Evolutionary conservation across 2,113 vertebrate genomes (phyloP).

Genomic region (Austrofundulus limnaeus): DNA sequence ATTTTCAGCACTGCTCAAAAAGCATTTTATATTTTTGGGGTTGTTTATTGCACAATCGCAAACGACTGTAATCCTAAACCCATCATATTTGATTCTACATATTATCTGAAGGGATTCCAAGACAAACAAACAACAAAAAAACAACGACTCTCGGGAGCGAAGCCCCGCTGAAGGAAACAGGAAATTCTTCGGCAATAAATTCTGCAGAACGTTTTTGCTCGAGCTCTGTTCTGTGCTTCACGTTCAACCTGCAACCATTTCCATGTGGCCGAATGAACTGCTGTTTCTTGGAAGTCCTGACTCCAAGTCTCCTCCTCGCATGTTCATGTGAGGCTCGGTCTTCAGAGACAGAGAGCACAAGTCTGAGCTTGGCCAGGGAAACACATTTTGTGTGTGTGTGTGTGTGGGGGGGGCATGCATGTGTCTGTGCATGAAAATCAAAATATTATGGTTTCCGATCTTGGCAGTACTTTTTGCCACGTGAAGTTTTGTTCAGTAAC

Average conservation of each 20-base stretch:
- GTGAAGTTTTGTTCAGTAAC: conserved; percentile 58
- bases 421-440: conserved; percentile 36
- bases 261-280: conserved; percentile 29
- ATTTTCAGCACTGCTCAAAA: conserved; percentile 4
- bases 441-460: conserved; percentile 62
- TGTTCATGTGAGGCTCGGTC: conserved; percentile 45
- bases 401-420: conserved; percentile 1
- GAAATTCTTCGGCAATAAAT: background rate
- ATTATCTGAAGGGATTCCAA: conserved; percentile 5
- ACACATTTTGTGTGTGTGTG: conserved; percentile 9
- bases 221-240: background rate
- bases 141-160: background rate
- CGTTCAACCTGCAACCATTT: conserved; percentile 1
- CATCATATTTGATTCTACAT: background rate
- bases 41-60: background rate
- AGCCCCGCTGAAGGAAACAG: background rate
- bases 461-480: conserved; percentile 42
- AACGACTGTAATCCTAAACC: background rate
- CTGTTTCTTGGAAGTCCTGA: conserved; percentile 32
- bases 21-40: background rate
- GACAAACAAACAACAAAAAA: background rate
- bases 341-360: background rate
- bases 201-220: background rate
- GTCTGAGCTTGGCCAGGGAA: conserved; percentile 4
- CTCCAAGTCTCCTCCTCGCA: conserved; percentile 13